Conservation (phyloP, 2,113 vertebrate genomes). For the Nothocercus julius region DNA sequence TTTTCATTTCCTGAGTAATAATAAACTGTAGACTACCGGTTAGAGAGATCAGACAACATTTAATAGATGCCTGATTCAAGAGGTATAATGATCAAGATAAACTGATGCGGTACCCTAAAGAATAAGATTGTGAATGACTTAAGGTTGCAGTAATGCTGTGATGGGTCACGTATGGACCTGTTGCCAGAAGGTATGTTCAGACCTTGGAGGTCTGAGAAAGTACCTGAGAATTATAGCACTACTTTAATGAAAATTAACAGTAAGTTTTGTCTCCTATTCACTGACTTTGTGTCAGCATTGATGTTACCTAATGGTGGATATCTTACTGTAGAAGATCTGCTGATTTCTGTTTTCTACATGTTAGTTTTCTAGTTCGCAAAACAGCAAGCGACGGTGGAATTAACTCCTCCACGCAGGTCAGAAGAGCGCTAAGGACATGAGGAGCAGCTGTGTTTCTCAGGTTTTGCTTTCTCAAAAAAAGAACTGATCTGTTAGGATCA, state of each 20-base stretch:
- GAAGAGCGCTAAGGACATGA: neutral
- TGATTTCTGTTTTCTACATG: neutral
- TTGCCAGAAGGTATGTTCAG: neutral
- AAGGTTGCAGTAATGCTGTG: neutral
- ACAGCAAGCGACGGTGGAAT: neutral
- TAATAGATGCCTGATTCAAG: slow-evolving; percentile 11
- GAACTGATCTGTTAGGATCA: neutral
- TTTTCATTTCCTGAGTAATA: slow-evolving; percentile 30
- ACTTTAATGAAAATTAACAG: neutral
- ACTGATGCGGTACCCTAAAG: neutral
- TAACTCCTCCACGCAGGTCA: neutral
- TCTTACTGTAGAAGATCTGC: neutral
- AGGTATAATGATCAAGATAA: neutral
- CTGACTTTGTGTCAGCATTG: neutral
- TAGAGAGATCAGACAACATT: neutral
- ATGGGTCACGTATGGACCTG: accelerated
- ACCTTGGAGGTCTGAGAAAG: neutral
- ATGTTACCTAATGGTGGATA: neutral
- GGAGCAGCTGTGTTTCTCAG: neutral
- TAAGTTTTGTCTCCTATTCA: neutral
- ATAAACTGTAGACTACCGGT: neutral
- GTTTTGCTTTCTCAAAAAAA: neutral
- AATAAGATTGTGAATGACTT: neutral
- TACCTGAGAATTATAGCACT: neutral
- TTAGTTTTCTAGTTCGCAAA: neutral